Conservation (phyloP, 92 coral and sea anemone genomes). For the Actinostola sp. region DNA sequence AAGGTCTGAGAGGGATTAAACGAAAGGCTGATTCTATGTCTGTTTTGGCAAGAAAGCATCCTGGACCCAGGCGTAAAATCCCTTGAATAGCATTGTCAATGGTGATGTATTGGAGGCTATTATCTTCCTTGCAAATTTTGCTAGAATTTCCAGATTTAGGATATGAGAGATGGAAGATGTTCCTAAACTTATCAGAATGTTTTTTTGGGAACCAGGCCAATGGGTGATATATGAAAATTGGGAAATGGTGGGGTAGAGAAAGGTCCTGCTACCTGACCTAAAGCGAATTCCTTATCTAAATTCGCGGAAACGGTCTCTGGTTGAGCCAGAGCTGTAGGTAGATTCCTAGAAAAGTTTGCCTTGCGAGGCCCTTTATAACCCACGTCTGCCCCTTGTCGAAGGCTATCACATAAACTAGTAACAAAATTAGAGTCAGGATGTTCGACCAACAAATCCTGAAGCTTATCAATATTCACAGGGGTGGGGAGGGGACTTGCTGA, state of each 20-base stretch:
- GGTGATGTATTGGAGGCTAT: conserved; percentile 44
- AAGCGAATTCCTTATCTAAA: conserved; percentile 31
- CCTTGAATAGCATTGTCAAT: conserved; percentile 53
- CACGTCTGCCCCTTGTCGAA: conserved; percentile 6
- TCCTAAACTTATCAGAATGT: conserved; percentile 51
- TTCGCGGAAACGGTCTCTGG: conserved; percentile 36
- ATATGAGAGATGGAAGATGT: conserved; percentile 61
- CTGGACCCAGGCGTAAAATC: conserved; percentile 17
- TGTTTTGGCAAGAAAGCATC: conserved; percentile 53
- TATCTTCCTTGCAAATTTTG: conserved; percentile 49
- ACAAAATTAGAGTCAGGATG: conserved; percentile 26
- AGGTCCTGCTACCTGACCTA: conserved; percentile 70
- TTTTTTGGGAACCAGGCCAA: conserved; percentile 77
- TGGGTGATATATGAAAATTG: conserved; percentile 65
- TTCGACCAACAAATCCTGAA: not conserved
- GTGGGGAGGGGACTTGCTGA: not conserved
- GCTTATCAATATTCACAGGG: not conserved
- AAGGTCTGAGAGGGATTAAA: conserved; percentile 40
- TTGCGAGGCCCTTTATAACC: conserved; percentile 26
- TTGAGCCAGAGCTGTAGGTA: conserved; percentile 42
- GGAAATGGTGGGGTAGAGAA: conserved; percentile 54
- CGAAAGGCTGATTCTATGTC: conserved; percentile 61
- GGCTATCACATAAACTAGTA: not conserved
- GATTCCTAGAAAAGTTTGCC: conserved; percentile 14
- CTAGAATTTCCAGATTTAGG: no score